Evolutionary conservation across 2,113 vertebrate genomes (phyloP).

Genomic region (Empidonax traillii): DNA sequence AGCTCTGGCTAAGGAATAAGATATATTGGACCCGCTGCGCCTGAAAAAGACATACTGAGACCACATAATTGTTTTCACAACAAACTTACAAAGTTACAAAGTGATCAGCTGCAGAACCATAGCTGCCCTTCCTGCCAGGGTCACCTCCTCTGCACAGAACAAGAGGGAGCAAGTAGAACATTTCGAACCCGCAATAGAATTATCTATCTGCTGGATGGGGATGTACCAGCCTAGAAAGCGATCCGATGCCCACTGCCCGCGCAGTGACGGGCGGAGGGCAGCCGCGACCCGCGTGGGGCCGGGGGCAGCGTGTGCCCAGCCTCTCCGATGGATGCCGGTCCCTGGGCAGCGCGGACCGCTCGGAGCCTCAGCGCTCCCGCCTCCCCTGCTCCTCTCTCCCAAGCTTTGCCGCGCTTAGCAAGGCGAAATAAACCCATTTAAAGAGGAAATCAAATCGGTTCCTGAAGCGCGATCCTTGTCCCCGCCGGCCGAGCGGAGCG

Average conservation of each 20-base stretch:
- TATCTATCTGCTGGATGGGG: background rate
- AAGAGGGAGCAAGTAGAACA: background rate
- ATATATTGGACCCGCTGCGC: background rate
- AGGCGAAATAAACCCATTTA: background rate
- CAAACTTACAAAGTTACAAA: background rate
- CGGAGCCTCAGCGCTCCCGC: background rate
- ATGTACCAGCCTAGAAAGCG: too few species aligned
- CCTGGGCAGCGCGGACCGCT: background rate
- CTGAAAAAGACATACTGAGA: background rate
- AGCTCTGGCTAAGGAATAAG: background rate
- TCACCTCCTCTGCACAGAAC: background rate
- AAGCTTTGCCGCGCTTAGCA: background rate
- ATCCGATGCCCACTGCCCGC: fast-evolving
- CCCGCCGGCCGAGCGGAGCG: background rate
- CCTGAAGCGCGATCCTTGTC: background rate
- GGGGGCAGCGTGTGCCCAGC: background rate
- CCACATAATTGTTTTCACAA: background rate
- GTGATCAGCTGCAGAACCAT: background rate
- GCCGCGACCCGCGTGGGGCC: background rate
- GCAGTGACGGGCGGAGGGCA: background rate
- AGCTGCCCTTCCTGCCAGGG: background rate
- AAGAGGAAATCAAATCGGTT: background rate
- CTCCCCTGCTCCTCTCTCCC: background rate
- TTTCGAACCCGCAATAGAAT: background rate
- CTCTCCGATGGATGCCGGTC: background rate